A percentile compares a stretch with the other conserved stretches of the same genome.
Conservation (phyloP, 2,113 vertebrate species). For the Prionailurus bengalensis region DNA sequence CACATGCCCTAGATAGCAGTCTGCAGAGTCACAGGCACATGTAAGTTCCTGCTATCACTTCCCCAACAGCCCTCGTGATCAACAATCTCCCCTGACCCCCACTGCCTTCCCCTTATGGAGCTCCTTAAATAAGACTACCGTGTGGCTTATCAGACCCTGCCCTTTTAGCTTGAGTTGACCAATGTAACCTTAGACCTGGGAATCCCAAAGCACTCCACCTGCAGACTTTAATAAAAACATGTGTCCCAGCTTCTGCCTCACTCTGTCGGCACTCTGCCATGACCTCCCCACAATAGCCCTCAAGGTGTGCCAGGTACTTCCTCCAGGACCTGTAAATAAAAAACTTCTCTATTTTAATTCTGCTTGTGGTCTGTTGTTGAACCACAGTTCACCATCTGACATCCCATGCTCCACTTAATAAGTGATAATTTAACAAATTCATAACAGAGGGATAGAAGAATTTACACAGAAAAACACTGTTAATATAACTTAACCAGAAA, state of each 20-base stretch:
- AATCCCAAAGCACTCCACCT: background rate
- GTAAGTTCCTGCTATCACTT: background rate
- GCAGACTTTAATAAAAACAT: background rate
- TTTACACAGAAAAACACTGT: background rate
- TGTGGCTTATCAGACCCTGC: background rate
- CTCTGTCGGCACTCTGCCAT: background rate
- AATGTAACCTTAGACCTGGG: background rate
- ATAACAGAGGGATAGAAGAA: background rate
- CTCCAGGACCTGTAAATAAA: background rate
- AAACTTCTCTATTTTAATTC: background rate
- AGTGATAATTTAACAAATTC: background rate
- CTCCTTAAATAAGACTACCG: background rate
- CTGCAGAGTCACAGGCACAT: background rate
- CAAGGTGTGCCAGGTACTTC: background rate
- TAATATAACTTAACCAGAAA: background rate
- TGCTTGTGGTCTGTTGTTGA: background rate
- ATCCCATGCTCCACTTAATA: background rate
- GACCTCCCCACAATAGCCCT: background rate
- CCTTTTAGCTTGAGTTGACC: background rate
- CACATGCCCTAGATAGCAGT: background rate
- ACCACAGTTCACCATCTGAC: background rate
- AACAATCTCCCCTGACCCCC: background rate
- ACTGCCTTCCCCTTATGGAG: too few relatives aligned
- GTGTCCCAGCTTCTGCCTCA: background rate
- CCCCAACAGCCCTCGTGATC: background rate